phyloP scores from a whole-genome alignment of 2,113 vertebrate species.

The Halcyon senegalensis region DNA sequence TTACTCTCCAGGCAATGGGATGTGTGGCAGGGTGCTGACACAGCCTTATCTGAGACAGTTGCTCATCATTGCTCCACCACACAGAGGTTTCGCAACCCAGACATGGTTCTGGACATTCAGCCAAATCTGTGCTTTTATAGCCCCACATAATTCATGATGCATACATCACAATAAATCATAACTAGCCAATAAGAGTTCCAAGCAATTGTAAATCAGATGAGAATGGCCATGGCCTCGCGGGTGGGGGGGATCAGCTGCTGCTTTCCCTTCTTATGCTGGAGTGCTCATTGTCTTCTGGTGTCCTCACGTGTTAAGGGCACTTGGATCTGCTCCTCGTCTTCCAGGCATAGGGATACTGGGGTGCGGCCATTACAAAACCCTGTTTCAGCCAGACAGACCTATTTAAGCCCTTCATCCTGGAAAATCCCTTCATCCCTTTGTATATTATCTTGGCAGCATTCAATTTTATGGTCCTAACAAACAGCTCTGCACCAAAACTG shows the following conservation, averaged over 20 bases:
- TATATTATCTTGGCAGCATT: not conserved
- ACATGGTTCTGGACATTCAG: not conserved
- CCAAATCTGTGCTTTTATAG: not conserved
- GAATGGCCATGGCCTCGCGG: not conserved
- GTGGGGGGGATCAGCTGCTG: not conserved
- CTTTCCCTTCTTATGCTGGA: rapidly evolving
- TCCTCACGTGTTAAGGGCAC: not conserved
- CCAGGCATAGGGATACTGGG: not conserved
- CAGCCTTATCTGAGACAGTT: not conserved
- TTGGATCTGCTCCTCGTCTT: not conserved
- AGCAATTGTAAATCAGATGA: not conserved
- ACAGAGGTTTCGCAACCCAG: not conserved
- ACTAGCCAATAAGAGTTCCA: not conserved
- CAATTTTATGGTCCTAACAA: not conserved
- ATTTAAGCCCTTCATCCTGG: not conserved
- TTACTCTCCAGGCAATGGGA: not conserved
- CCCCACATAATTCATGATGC: not conserved
- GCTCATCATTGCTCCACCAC: not conserved
- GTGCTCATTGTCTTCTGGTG: not conserved
- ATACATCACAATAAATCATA: not conserved
- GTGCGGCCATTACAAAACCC: not conserved
- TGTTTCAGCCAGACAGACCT: not conserved
- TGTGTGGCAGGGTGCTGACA: not conserved
- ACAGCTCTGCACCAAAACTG: not conserved
- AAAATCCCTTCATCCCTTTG: not conserved